phyloP scores from a whole-genome alignment of 2,888 invertebrate species.

The Ichneumon xanthorius region DNA sequence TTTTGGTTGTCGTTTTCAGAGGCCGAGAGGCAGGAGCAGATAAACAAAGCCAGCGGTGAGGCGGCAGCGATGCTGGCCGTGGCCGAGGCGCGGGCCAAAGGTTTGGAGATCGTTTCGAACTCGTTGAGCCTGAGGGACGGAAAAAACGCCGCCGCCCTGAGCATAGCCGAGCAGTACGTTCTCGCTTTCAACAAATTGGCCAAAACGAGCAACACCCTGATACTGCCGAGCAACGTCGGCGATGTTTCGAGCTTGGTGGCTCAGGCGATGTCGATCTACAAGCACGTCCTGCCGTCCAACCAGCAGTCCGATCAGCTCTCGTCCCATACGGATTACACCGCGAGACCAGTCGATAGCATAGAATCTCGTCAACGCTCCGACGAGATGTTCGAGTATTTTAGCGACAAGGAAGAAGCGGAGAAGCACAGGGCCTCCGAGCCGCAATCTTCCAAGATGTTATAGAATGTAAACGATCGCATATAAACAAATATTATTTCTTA shows the following conservation, averaged over 20 bases:
- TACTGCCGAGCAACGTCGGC: slow-evolving; percentile 96
- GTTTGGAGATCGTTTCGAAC: slow-evolving; percentile 91
- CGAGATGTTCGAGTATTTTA: slow-evolving; percentile 82
- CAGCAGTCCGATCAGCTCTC: slow-evolving; percentile 39
- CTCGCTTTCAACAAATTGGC: slow-evolving; percentile 97
- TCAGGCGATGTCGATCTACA: slow-evolving; percentile 87
- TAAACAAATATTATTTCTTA: slow-evolving; percentile 56
- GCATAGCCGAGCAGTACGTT: slow-evolving; percentile 98
- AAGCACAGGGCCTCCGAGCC: slow-evolving; percentile 72
- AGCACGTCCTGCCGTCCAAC: slow-evolving; percentile 78
- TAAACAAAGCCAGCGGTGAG: slow-evolving; percentile 97
- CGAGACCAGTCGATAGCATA: slow-evolving; percentile 57
- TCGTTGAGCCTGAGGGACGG: slow-evolving; percentile 90
- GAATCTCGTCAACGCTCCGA: slow-evolving; percentile 70
- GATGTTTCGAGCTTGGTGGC: slow-evolving; percentile 92
- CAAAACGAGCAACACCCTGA: slow-evolving; percentile 96
- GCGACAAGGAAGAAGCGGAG: slow-evolving; percentile 83
- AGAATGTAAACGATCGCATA: slow-evolving; percentile 56
- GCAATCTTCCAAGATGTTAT: slow-evolving; percentile 69
- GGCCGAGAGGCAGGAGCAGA: slow-evolving; percentile 97
- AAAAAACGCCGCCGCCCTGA: slow-evolving; percentile 95
- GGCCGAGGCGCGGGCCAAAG: slow-evolving; percentile 96
- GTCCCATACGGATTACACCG: neutral
- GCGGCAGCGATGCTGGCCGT: slow-evolving; percentile 95
- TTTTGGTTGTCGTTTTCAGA: slow-evolving; percentile 86